Conservation (phyloP, 2,797 vertebrate species). For the Aplochiton taeniatus region DNA sequence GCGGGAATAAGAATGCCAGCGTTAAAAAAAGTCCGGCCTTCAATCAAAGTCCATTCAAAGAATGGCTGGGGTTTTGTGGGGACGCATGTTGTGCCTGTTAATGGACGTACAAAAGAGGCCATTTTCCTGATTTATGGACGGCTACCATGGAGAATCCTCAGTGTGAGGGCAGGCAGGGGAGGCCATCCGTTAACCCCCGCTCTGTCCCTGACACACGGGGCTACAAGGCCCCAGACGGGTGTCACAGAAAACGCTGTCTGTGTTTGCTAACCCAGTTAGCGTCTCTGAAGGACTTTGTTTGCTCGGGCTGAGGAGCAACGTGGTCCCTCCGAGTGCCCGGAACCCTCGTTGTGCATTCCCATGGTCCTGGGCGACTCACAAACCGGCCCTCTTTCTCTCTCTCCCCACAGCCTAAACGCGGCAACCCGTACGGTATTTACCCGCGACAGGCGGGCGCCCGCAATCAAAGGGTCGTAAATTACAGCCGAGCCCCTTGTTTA, state of each 20-base stretch:
- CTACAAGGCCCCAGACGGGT: constrained; percentile 27
- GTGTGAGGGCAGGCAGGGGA: constrained; percentile 74
- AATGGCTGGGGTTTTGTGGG: constrained; percentile 90
- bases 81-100: constrained; percentile 96
- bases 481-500: too few relatives aligned
- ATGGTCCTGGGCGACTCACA: too few relatives aligned
- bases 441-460: too few relatives aligned
- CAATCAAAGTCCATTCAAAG: constrained; percentile 95
- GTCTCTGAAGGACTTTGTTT: too few relatives aligned
- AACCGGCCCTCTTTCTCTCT: too few relatives aligned
- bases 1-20: constrained; percentile 86
- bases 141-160: constrained; percentile 82
- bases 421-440: too few relatives aligned
- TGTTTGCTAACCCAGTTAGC: too few relatives aligned
- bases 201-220: constrained; percentile 8
- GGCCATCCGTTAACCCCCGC: constrained; percentile 33
- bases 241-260: neutral
- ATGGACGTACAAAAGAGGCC: constrained; percentile 91
- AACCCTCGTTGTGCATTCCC: too few relatives aligned
- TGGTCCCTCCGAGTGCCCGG: too few relatives aligned
- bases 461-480: too few relatives aligned
- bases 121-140: constrained; percentile 90
- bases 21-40: constrained; percentile 89
- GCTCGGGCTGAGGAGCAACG: too few relatives aligned
- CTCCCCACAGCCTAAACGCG: too few relatives aligned